These are phyloP conservation scores for Zoroaster sp. DNA, from an alignment of 53 echinoderm and acorn worm species.

Conservation along the genomic window DNA sequence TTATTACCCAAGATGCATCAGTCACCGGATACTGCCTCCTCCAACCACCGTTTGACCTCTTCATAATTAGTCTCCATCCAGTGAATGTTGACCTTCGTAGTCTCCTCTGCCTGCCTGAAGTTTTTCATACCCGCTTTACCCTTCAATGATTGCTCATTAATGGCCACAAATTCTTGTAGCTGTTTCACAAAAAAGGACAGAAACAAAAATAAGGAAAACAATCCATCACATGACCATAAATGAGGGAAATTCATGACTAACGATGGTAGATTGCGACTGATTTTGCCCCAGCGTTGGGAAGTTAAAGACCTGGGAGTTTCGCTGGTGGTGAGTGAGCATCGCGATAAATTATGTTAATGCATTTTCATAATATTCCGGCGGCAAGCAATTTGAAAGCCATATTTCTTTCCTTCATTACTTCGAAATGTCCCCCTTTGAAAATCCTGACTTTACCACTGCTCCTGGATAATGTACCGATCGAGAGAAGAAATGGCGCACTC, in stretches of 20 bases:
- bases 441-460: too few species aligned
- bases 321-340: too few species aligned
- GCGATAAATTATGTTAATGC: too few species aligned
- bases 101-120: conserved; percentile 77
- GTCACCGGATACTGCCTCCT: conserved; percentile 37
- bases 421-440: too few species aligned
- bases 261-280: too few species aligned
- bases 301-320: too few species aligned
- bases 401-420: too few species aligned
- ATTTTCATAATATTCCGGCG: neutral
- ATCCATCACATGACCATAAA: too few species aligned
- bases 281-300: too few species aligned
- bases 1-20: conserved; percentile 33
- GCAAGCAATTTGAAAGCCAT: neutral
- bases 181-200: neutral
- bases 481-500: too few species aligned
- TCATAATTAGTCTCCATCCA: conserved; percentile 86
- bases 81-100: conserved; percentile 72
- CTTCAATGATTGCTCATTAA: conserved; percentile 60
- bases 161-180: conserved; percentile 68
- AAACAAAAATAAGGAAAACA: neutral
- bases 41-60: conserved; percentile 70
- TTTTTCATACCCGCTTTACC: conserved; percentile 74
- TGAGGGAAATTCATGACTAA: too few species aligned
- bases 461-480: too few species aligned